Evolutionary conservation across 2,888 invertebrate genomes (phyloP).

Genomic region (Agonum fuliginosum): DNA sequence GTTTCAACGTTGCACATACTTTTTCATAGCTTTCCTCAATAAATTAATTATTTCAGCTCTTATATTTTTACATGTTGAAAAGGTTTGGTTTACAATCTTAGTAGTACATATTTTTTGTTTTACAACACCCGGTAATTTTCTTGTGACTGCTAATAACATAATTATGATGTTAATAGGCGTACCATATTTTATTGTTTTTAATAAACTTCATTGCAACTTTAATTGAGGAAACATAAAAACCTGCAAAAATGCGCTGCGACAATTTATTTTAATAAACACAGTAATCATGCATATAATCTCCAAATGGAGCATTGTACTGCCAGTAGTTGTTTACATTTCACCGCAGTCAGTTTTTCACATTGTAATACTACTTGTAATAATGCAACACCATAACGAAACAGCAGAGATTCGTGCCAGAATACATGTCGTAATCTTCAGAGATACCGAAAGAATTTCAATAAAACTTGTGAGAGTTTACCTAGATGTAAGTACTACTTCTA

Average conservation of each 20-base stretch:
- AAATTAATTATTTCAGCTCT: no score
- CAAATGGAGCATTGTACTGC: background rate
- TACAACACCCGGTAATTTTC: no score
- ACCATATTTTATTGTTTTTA: no score
- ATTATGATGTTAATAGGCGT: no score
- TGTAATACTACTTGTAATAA: constrained; percentile 25
- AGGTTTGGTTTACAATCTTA: no score
- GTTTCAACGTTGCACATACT: no score
- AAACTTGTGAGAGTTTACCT: constrained; percentile 26
- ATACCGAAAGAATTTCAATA: constrained; percentile 36
- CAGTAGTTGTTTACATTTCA: background rate
- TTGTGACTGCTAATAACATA: no score
- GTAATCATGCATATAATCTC: background rate
- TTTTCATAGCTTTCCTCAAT: no score
- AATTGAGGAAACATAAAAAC: constrained; percentile 31
- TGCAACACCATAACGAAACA: constrained; percentile 20
- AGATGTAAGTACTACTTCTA: constrained; percentile 24
- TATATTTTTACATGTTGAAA: no score
- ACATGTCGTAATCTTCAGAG: background rate
- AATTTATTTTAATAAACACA: constrained; percentile 21
- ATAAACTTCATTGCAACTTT: background rate
- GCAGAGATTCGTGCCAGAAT: constrained; percentile 10
- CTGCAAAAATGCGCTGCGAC: background rate
- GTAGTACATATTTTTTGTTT: no score
- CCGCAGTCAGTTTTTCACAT: background rate